Evolutionary conservation across 2,888 invertebrate genomes (phyloP).

Genomic region (Lithophane semibrunnea): DNA sequence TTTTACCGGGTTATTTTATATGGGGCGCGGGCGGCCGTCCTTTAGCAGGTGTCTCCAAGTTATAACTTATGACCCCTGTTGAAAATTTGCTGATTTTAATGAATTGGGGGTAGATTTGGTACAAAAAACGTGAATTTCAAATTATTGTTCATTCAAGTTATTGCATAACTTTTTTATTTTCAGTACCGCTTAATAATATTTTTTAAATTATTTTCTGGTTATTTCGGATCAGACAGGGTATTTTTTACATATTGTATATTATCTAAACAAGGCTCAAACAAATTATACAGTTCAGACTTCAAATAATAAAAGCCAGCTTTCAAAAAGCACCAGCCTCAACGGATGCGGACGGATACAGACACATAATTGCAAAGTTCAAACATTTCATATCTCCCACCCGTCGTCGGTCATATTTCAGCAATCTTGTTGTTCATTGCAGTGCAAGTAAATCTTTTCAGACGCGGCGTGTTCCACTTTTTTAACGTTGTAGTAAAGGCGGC

Average conservation of each 20-base stretch:
- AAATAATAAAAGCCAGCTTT: constrained; percentile 33
- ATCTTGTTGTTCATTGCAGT: constrained; percentile 53
- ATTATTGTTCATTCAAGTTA: too few species aligned
- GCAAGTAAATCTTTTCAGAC: constrained; percentile 63
- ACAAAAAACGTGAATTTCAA: too few species aligned
- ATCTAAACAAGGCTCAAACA: background rate
- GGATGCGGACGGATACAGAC: constrained; percentile 30
- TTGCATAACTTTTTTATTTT: too few species aligned
- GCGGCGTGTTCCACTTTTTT: constrained; percentile 64
- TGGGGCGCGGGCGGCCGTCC: too few species aligned
- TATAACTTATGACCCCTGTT: too few species aligned
- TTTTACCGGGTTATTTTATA: too few species aligned
- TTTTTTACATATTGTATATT: background rate
- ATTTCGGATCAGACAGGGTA: too few species aligned
- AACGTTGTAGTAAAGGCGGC: constrained; percentile 66
- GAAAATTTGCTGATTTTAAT: too few species aligned
- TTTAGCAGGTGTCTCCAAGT: too few species aligned
- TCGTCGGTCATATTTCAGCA: constrained; percentile 58
- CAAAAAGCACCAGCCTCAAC: constrained; percentile 32
- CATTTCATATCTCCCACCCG: constrained; percentile 51
- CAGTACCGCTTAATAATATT: too few species aligned
- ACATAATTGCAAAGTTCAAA: constrained; percentile 53
- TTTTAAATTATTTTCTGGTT: too few species aligned
- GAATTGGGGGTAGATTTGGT: too few species aligned
- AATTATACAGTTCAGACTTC: background rate